phyloP scores from a whole-genome alignment of 2,113 vertebrate species.

The Tor tambroides region DNA sequence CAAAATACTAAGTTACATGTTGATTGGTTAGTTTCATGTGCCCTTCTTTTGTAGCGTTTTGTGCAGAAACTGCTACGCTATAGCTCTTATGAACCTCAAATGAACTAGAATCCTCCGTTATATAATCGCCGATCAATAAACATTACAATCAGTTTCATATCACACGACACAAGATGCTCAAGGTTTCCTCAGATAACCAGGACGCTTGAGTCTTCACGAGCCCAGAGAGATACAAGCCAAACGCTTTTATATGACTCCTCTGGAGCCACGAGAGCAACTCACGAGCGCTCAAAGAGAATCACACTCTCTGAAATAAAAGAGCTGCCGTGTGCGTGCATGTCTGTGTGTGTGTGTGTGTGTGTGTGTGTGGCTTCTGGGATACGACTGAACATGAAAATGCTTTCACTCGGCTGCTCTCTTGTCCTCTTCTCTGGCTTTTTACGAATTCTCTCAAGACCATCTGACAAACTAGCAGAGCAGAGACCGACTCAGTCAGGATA shows the following conservation, averaged over 20 bases:
- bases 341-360: constrained; percentile 44
- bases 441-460: constrained; percentile 68
- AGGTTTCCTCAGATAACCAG: constrained; percentile 17
- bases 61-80: background rate
- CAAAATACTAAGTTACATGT: background rate
- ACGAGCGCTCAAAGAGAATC: constrained; percentile 48
- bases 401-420: constrained; percentile 70
- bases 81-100: background rate
- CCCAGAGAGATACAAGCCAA: background rate
- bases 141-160: background rate
- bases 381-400: constrained; percentile 76
- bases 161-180: background rate
- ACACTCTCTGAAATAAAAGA: constrained; percentile 44
- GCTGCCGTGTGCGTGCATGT: constrained; percentile 29
- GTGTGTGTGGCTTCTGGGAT: constrained; percentile 31
- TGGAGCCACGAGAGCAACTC: constrained; percentile 9
- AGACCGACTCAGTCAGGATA: constrained; percentile 48
- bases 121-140: background rate
- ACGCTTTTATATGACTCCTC: constrained; percentile 3
- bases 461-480: constrained; percentile 49
- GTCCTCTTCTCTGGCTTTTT: constrained; percentile 69
- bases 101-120: background rate
- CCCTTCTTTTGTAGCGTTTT: background rate
- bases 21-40: background rate
- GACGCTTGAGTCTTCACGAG: constrained; percentile 3